Conservation (phyloP, 2,888 invertebrate genomes). For the Corythucha ciliata region DNA sequence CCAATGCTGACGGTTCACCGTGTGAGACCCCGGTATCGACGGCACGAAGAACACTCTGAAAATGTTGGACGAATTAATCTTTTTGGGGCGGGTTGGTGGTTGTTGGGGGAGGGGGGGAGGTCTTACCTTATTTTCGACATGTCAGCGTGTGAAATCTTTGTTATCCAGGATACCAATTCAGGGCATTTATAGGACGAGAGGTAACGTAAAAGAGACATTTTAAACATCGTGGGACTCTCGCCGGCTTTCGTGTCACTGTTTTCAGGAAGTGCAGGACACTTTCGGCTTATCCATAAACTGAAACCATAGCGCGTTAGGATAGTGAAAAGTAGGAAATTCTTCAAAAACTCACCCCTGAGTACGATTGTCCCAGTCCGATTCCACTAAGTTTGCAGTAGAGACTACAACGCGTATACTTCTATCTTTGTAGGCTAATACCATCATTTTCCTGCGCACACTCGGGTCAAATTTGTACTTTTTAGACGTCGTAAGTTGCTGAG, state of each 20-base stretch:
- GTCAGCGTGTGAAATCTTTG: conserved; percentile 65
- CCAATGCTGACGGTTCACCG: conserved; percentile 45
- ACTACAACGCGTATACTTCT: conserved; percentile 74
- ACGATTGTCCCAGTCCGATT: conserved; percentile 87
- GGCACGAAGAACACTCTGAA: conserved; percentile 73
- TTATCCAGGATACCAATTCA: conserved; percentile 61
- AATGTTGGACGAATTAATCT: conserved; percentile 21
- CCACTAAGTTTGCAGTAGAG: conserved; percentile 84
- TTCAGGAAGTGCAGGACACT: conserved; percentile 55
- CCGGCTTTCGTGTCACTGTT: conserved; percentile 50
- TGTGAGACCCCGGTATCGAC: conserved; percentile 75
- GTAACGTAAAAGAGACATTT: conserved; percentile 65
- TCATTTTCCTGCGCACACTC: conserved; percentile 69
- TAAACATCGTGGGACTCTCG: conserved; percentile 78
- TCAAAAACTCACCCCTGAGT: conserved; percentile 70
- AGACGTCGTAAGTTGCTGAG: too few relatives aligned
- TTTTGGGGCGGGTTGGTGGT: not conserved
- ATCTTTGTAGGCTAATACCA: conserved; percentile 73
- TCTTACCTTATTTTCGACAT: conserved; percentile 69
- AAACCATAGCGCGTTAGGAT: conserved; percentile 18
- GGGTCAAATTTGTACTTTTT: too few relatives aligned
- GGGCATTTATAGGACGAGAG: conserved; percentile 61
- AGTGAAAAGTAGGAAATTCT: not conserved
- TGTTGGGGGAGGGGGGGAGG: not conserved
- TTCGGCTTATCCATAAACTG: conserved; percentile 83